Percentiles rank a stretch among this genome's conserved stretches.
These are phyloP conservation scores for Chymomyza procnemis DNA, from an alignment of 2,888 invertebrate species.

Conservation along the genomic window DNA sequence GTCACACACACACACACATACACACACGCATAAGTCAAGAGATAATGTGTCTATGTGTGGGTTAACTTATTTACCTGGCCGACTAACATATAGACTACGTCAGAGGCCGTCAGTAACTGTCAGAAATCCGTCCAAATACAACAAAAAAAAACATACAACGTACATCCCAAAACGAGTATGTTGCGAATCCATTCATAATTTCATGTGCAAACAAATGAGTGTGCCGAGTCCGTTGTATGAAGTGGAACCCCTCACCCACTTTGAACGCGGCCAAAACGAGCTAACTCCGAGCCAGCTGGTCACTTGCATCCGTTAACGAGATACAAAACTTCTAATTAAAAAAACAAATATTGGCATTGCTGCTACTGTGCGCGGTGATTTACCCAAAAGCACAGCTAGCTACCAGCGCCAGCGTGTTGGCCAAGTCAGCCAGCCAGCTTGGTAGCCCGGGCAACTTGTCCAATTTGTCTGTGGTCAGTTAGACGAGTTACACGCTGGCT, in stretches of 20 bases:
- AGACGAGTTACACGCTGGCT: neutral
- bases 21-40: neutral
- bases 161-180: neutral
- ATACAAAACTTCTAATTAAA: constrained; percentile 20
- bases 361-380: constrained; percentile 26
- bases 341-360: constrained; percentile 24
- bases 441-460: neutral
- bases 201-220: constrained; percentile 14
- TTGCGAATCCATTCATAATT: constrained; percentile 10
- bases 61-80: neutral
- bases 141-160: too few species aligned
- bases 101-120: neutral
- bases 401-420: neutral
- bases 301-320: constrained; percentile 5
- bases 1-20: neutral
- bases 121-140: neutral
- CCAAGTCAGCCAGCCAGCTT: neutral
- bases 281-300: neutral
- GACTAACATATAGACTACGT: neutral
- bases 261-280: neutral
- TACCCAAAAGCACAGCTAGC: constrained; percentile 16
- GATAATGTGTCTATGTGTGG: constrained; percentile 18
- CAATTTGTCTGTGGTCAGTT: constrained; percentile 45
- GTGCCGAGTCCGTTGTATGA: constrained; percentile 4
- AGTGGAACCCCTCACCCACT: neutral